Conservation (phyloP, 2,888 invertebrate genomes). For the Acrobasis consociella region DNA sequence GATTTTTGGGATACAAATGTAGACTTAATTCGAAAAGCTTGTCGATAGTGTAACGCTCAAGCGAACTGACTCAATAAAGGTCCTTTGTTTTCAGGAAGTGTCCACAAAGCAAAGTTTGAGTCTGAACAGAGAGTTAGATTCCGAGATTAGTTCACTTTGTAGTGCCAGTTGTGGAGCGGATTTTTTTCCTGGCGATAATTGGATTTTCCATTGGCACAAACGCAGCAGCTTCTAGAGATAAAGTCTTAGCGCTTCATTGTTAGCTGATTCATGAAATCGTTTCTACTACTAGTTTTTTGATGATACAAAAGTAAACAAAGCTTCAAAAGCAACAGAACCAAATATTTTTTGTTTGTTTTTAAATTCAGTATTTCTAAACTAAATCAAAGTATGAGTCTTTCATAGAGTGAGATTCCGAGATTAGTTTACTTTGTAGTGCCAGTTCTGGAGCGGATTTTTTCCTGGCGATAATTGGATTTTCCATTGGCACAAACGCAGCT, state of each 20-base stretch:
- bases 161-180: constrained; percentile 49
- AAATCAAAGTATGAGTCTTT: no score
- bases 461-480: constrained; percentile 52
- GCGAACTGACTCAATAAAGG: constrained; percentile 48
- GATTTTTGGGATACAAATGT: no score
- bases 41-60: constrained; percentile 41
- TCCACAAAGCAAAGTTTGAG: constrained; percentile 48
- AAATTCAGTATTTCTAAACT: no score
- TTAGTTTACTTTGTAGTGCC: no score
- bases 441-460: constrained; percentile 37
- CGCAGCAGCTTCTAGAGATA: constrained; percentile 22
- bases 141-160: constrained; percentile 64
- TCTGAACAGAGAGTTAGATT: constrained; percentile 53
- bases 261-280: no score
- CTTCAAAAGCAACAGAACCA: no score
- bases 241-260: no score
- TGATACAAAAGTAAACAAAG: no score
- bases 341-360: no score
- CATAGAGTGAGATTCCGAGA: no score
- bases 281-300: no score
- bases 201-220: constrained; percentile 43
- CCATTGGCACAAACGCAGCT: constrained; percentile 35
- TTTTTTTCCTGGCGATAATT: constrained; percentile 55
- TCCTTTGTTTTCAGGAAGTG: constrained; percentile 52
- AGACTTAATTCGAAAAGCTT: constrained; percentile 54